phyloP scores from a whole-genome alignment of 1,140 invertebrate genomes.

The Euwallacea fornicatus region DNA sequence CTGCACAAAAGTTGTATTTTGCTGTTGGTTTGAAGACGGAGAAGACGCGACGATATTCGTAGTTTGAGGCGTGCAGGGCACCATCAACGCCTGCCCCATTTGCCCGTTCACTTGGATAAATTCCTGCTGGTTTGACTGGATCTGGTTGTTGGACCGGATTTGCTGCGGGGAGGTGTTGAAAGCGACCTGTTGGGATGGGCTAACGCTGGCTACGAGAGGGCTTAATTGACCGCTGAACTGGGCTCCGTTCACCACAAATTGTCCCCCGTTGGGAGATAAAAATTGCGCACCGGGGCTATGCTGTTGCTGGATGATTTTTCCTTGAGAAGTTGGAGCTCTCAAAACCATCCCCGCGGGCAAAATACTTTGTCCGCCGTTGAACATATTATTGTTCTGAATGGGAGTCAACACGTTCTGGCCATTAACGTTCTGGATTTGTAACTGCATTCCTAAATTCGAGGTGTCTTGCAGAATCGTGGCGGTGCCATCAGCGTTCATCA shows the following conservation, averaged over 20 bases:
- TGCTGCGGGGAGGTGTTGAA: slow-evolving; percentile 62
- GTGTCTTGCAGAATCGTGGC: slow-evolving; percentile 75
- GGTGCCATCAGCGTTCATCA: slow-evolving; percentile 55
- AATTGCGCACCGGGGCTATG: slow-evolving; percentile 71
- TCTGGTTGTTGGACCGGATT: slow-evolving; percentile 57
- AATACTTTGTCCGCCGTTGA: slow-evolving; percentile 64
- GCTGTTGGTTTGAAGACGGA: slow-evolving; percentile 57
- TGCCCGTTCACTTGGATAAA: slow-evolving; percentile 68
- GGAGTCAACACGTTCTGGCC: slow-evolving; percentile 76
- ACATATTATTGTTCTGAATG: slow-evolving; percentile 65
- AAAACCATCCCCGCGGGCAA: slow-evolving; percentile 77
- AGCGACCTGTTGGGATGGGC: slow-evolving; percentile 67
- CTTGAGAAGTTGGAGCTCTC: slow-evolving; percentile 67
- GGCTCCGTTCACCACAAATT: slow-evolving; percentile 73
- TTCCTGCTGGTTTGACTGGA: slow-evolving; percentile 63
- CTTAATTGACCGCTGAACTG: slow-evolving; percentile 77
- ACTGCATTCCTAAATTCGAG: slow-evolving; percentile 68
- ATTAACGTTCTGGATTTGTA: slow-evolving; percentile 79
- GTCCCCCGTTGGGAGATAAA: slow-evolving; percentile 69
- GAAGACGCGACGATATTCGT: slow-evolving; percentile 62
- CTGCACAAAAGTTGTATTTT: slow-evolving; percentile 72
- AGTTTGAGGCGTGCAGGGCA: slow-evolving; percentile 67
- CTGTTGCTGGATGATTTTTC: slow-evolving; percentile 72
- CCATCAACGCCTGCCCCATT: slow-evolving; percentile 76
- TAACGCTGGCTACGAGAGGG: slow-evolving; percentile 73